These are phyloP conservation scores for Lucilia cuprina DNA, from an alignment of 1,140 invertebrate genomes.

Conservation along the genomic window DNA sequence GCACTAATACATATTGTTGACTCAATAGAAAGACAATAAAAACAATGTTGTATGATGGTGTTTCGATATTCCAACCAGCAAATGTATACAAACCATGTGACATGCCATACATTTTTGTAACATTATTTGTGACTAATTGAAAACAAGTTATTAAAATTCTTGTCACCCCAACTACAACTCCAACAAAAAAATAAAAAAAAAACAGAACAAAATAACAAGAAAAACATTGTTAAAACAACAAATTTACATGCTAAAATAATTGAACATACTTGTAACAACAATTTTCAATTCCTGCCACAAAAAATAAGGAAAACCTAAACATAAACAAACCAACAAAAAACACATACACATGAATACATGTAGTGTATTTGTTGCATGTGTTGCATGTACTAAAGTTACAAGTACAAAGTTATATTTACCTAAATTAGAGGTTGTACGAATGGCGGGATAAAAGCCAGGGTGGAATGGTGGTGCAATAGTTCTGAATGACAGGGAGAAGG, in stretches of 20 bases:
- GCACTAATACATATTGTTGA: background rate
- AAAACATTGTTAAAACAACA: slow-evolving; percentile 30
- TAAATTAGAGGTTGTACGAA: background rate
- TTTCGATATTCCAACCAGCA: background rate
- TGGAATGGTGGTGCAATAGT: background rate
- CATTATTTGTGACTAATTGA: slow-evolving; percentile 33
- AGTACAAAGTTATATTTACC: background rate
- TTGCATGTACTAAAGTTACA: background rate
- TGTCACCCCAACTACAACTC: slow-evolving; percentile 23
- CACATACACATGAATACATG: background rate
- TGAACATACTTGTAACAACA: slow-evolving; percentile 34
- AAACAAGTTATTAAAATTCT: slow-evolving; percentile 35
- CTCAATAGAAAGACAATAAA: background rate
- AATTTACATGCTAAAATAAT: slow-evolving; percentile 37
- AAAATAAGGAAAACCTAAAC: background rate
- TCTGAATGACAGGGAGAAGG: background rate
- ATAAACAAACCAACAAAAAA: background rate
- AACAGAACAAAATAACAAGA: background rate
- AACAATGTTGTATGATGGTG: background rate
- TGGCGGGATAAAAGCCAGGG: background rate
- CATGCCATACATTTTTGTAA: slow-evolving; percentile 4
- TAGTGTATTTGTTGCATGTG: background rate
- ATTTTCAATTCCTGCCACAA: slow-evolving; percentile 26
- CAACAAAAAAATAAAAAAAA: background rate
- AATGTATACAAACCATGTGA: background rate